These are phyloP conservation scores for Oxyura jamaicensis DNA, from an alignment of 2,113 vertebrate species.

Conservation along the genomic window DNA sequence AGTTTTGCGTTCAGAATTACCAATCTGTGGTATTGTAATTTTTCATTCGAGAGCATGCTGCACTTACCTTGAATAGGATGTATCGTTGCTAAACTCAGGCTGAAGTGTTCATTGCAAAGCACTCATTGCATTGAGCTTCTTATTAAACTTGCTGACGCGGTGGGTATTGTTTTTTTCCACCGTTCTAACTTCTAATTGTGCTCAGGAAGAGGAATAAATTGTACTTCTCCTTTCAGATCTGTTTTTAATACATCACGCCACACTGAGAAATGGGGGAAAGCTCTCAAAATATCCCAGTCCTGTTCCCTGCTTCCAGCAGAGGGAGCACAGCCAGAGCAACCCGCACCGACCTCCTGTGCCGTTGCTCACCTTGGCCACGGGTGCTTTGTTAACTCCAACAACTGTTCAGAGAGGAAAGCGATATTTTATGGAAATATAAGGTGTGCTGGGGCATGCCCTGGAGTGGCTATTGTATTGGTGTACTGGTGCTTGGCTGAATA, in stretches of 20 bases:
- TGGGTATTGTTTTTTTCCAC: background rate
- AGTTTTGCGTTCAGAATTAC: background rate
- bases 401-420: background rate
- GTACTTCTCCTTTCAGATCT: fast-evolving
- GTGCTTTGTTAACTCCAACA: fast-evolving
- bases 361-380: fast-evolving
- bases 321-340: background rate
- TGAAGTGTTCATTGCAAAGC: background rate
- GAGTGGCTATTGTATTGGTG: background rate
- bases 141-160: background rate
- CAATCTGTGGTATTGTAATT: background rate
- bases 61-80: background rate
- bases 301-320: background rate
- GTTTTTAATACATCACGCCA: background rate
- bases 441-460: fast-evolving
- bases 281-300: background rate
- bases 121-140: background rate
- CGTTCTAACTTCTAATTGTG: background rate
- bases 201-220: background rate
- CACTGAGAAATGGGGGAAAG: background rate
- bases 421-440: background rate
- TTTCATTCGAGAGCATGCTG: background rate
- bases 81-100: background rate
- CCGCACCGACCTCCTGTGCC: background rate
- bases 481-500: background rate